Conservation (phyloP, 2,797 vertebrate genomes). For the Prionace glauca region DNA sequence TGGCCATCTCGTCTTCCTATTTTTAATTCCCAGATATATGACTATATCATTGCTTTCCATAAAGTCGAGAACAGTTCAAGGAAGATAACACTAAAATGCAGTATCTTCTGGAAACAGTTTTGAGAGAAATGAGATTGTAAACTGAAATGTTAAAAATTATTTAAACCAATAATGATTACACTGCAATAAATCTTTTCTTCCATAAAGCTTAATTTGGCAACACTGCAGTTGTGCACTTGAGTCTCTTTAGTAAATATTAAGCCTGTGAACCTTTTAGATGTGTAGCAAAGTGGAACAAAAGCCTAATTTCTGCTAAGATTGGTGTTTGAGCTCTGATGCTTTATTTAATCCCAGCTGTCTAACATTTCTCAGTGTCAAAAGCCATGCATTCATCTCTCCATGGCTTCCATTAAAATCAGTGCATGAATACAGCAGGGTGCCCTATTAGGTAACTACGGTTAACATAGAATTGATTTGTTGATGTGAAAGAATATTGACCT, state of each 20-base stretch:
- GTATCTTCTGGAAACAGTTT: not conserved
- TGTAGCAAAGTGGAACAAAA: not conserved
- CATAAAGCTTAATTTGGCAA: not conserved
- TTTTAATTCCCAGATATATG: not conserved
- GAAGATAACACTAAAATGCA: not conserved
- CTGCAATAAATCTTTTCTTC: not conserved
- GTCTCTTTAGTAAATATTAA: not conserved
- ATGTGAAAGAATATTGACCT: not conserved
- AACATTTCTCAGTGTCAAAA: not conserved
- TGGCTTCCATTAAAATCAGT: not conserved
- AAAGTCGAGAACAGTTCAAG: not conserved
- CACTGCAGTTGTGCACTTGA: not conserved
- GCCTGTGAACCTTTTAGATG: not conserved
- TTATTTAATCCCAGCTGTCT: not conserved
- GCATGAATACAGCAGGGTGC: not conserved
- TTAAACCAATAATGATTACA: not conserved
- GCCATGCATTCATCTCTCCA: not conserved
- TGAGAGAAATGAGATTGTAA: not conserved
- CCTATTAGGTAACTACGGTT: not conserved
- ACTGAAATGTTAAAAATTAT: not conserved
- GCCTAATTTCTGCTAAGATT: not conserved
- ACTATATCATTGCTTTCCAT: not conserved
- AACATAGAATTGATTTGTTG: not conserved
- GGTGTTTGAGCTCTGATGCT: not conserved
- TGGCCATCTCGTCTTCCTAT: too few species aligned